A percentile compares a stretch with the other conserved stretches of the same genome.
These are phyloP conservation scores for Cichladusa arquata DNA, from an alignment of 2,113 vertebrate genomes.

Conservation along the genomic window DNA sequence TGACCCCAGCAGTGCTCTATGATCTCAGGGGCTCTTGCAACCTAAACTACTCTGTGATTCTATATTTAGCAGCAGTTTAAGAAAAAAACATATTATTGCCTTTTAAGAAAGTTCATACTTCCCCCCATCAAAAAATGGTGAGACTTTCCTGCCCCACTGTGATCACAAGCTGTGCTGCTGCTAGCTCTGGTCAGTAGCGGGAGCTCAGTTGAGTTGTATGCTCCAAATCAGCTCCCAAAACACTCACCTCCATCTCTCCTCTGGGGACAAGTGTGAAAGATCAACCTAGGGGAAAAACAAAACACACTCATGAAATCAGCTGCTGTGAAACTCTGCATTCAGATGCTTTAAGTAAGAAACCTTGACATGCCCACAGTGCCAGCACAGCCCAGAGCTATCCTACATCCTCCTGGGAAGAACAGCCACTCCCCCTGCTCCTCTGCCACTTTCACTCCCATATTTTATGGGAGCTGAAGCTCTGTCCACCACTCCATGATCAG, in stretches of 20 bases:
- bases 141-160: not conserved
- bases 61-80: not conserved
- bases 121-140: not conserved
- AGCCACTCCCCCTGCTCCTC: not conserved
- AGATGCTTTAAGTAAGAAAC: not conserved
- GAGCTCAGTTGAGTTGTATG: not conserved
- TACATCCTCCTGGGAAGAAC: not conserved
- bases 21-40: not conserved
- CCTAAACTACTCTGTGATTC: not conserved
- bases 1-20: not conserved
- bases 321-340: not conserved
- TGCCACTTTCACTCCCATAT: accelerated
- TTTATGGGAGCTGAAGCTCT: not conserved
- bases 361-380: accelerated
- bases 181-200: not conserved
- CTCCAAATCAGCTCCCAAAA: not conserved
- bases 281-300: constrained; percentile 78
- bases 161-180: not conserved
- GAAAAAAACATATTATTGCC: not conserved
- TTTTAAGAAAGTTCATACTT: not conserved
- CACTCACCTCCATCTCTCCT: constrained; percentile 95
- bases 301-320: not conserved
- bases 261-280: constrained; percentile 88
- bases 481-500: not conserved
- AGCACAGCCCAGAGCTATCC: not conserved